Percentiles rank a stretch among this genome's conserved stretches.
Evolutionary conservation across 2,797 vertebrate genomes (phyloP).

Genomic region (Hippopotamyrus pictus): DNA sequence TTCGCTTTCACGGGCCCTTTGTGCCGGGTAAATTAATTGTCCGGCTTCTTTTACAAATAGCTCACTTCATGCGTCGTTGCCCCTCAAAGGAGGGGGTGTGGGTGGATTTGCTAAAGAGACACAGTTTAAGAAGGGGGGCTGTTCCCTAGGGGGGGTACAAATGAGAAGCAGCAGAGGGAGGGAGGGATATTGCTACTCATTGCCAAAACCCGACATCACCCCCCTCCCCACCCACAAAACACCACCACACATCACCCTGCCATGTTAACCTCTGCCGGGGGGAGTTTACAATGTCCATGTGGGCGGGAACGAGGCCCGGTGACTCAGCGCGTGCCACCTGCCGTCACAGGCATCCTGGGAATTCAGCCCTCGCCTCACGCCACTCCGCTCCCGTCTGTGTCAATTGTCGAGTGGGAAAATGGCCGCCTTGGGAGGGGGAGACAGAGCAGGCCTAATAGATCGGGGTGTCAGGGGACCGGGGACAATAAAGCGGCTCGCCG

Average conservation of each 20-base stretch:
- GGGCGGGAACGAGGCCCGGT: slow-evolving; percentile 29
- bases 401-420: slow-evolving; percentile 63
- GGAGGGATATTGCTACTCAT: slow-evolving; percentile 41
- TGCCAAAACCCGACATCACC: slow-evolving; percentile 42
- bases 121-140: slow-evolving; percentile 41
- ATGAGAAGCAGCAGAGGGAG: slow-evolving; percentile 26
- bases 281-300: slow-evolving; percentile 15
- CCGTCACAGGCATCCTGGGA: slow-evolving; percentile 61
- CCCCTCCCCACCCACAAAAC: slow-evolving; percentile 32
- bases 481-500: slow-evolving; percentile 12
- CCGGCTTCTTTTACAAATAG: slow-evolving; percentile 67
- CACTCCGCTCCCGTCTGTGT: slow-evolving; percentile 54
- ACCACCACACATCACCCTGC: slow-evolving; percentile 23
- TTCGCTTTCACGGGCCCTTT: slow-evolving; percentile 47
- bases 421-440: slow-evolving; percentile 51
- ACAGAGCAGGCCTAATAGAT: slow-evolving; percentile 38
- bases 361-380: slow-evolving; percentile 45
- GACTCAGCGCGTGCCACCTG: slow-evolving; percentile 65
- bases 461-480: slow-evolving; percentile 45
- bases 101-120: slow-evolving; percentile 57
- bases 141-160: slow-evolving; percentile 7
- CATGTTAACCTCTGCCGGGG: slow-evolving; percentile 23
- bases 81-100: slow-evolving; percentile 45
- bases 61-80: slow-evolving; percentile 66
- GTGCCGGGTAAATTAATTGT: slow-evolving; percentile 62